A percentile compares a stretch with the other conserved stretches of the same genome.
These are phyloP conservation scores for Drosophila nasuta DNA, from an alignment of 1,140 invertebrate species.

Conservation along the genomic window DNA sequence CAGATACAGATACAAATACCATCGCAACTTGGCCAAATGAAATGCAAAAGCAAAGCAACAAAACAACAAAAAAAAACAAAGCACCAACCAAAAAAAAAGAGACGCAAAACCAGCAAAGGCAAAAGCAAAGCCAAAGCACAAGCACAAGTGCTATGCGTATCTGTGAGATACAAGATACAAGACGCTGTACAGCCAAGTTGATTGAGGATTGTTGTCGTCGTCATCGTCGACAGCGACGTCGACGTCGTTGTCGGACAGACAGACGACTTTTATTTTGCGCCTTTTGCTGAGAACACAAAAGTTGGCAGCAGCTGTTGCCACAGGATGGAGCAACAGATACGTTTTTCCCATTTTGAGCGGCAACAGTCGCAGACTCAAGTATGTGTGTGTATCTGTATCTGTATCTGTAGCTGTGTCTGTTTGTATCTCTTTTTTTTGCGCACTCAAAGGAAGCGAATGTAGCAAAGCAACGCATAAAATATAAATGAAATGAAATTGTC, in stretches of 20 bases:
- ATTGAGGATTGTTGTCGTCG: constrained; percentile 66
- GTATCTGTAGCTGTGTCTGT: constrained; percentile 20
- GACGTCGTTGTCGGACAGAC: not conserved
- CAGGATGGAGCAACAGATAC: constrained; percentile 77
- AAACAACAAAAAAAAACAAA: too few species aligned
- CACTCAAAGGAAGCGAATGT: constrained; percentile 45
- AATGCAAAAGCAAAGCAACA: constrained; percentile 16
- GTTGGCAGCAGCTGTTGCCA: constrained; percentile 75
- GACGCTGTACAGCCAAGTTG: constrained; percentile 60
- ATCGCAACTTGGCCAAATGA: constrained; percentile 22
- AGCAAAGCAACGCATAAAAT: constrained; percentile 53
- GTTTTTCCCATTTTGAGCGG: constrained; percentile 58
- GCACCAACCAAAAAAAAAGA: constrained; percentile 7
- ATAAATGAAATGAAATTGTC: constrained; percentile 66
- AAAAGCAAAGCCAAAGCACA: constrained; percentile 51
- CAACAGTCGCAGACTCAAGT: constrained; percentile 27
- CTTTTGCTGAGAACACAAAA: constrained; percentile 61
- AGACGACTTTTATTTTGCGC: constrained; percentile 62
- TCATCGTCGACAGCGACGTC: not conserved
- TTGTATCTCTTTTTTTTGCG: constrained; percentile 45
- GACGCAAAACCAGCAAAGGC: constrained; percentile 9
- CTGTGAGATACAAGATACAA: constrained; percentile 68
- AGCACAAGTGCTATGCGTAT: constrained; percentile 69
- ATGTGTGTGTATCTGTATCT: constrained; percentile 13
- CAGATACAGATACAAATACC: constrained; percentile 46